Conservation (phyloP, 2,113 vertebrate species). For the Laticauda colubrina region DNA sequence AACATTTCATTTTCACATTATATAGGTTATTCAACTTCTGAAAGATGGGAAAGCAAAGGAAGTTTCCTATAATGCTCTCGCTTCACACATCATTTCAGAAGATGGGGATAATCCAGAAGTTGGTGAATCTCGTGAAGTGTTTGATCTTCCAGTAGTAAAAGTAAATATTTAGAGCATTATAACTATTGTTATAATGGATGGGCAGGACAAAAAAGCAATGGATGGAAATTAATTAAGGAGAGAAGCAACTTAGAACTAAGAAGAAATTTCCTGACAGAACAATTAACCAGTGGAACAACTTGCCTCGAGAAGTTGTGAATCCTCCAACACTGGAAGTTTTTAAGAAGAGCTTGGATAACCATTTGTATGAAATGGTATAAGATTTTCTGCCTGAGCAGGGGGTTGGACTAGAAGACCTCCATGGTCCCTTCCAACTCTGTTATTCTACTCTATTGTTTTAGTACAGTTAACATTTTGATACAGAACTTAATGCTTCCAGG, state of each 20-base stretch:
- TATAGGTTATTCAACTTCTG: constrained; percentile 91
- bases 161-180: constrained; percentile 60
- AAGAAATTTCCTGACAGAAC: no score
- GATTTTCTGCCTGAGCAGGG: no score
- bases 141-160: constrained; percentile 96
- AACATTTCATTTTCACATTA: constrained; percentile 21
- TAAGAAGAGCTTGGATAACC: no score
- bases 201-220: no score
- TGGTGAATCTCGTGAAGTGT: constrained; percentile 94
- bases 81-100: constrained; percentile 94
- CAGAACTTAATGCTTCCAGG: not conserved
- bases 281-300: no score
- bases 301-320: no score
- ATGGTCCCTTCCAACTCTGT: no score
- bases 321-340: no score
- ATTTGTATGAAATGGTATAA: no score
- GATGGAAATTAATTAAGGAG: no score
- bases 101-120: constrained; percentile 97
- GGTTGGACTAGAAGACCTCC: no score
- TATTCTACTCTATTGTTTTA: not conserved
- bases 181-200: not conserved
- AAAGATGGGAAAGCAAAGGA: constrained; percentile 96
- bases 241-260: no score
- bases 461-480: not conserved
- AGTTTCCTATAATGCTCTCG: constrained; percentile 94